Base-by-base conservation (phyloP, 2,888 invertebrate genomes). In the Coelinius sp. region DNA sequence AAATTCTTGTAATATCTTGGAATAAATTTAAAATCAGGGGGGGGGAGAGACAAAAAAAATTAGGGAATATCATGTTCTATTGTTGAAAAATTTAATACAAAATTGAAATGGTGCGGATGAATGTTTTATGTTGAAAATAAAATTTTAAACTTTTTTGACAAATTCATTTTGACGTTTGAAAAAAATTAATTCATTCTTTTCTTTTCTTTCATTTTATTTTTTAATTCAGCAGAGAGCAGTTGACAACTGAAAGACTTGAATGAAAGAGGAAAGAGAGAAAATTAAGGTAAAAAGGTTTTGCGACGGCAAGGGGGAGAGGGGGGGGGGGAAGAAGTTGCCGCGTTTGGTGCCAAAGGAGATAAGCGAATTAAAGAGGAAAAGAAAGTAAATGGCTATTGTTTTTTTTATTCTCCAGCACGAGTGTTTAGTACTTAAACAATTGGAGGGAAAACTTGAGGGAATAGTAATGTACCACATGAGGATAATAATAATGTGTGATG, bases 21-120 rank as follows among this genome's bases (percentile, higher is more conserved):
- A 8, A 53, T 25, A n/a, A n/a, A n/a, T n/a, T n/a, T 53, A 20
- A 25, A 53, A n/a, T n/a, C 7, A 24, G 20, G 3, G 12, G 52
- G 12, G 25, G 22, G 27, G 7, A 52, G 10, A 52, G n/a, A n/a
- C n/a, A 46, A 46, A 20, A 35, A 35, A 59, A 5, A 35, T 35
- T 31, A 17, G 0, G 10, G 14, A 66, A 66, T 46, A 44, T 49
- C 22, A 1, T 66, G 46, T 27, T 25, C 5, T 27, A 62, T 79
- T 78, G 78, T 81, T 79, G 77, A 44, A 74, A 64, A 74, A 75
- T 75, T 73, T 66, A 66, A 56, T 63, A 49, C 20, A 49, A 49
- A 31, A 31, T n/a, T 49, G 20, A 17, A 49, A 49, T n/a, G 14
- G 17, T 2, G 41, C 5, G 41, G n/a, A 41, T n/a, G 14, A 17